Percentiles rank a stretch among this genome's conserved stretches.
Evolutionary conservation across 2,888 invertebrate genomes (phyloP).

Genomic region (Eledone cirrhosa): DNA sequence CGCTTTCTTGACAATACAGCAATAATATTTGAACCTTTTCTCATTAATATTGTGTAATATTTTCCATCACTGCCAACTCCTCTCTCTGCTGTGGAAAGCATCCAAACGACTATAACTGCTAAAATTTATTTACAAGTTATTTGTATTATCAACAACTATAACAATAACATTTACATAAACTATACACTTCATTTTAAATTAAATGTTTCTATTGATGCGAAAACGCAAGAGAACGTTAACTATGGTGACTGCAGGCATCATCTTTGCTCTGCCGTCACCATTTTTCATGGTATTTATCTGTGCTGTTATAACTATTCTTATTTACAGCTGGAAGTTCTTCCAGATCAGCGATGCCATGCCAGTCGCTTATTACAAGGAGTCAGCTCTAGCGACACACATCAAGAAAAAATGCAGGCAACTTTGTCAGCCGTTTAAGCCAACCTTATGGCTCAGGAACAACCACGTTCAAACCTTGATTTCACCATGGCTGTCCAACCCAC

Average conservation of each 20-base stretch:
- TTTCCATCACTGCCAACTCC: too few species aligned
- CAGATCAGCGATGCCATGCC: slow-evolving; percentile 38
- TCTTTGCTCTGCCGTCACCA: neutral
- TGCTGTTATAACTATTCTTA: neutral
- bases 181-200: neutral
- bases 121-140: too few species aligned
- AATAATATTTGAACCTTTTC: too few species aligned
- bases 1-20: too few species aligned
- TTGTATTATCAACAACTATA: too few species aligned
- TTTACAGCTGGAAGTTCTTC: neutral
- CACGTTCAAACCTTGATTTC: slow-evolving; percentile 57
- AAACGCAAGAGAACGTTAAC: neutral
- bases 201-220: neutral
- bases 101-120: too few species aligned
- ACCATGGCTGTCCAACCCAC: slow-evolving; percentile 33
- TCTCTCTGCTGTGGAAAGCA: too few species aligned
- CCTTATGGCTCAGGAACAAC: slow-evolving; percentile 43
- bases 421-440: slow-evolving; percentile 48
- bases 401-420: slow-evolving; percentile 47
- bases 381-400: slow-evolving; percentile 52
- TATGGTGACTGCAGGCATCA: neutral
- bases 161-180: neutral
- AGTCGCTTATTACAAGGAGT: slow-evolving; percentile 52
- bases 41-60: too few species aligned
- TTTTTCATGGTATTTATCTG: neutral